These are phyloP conservation scores for Eugnorisma glareosa DNA, from an alignment of 2,888 invertebrate genomes.

Conservation along the genomic window DNA sequence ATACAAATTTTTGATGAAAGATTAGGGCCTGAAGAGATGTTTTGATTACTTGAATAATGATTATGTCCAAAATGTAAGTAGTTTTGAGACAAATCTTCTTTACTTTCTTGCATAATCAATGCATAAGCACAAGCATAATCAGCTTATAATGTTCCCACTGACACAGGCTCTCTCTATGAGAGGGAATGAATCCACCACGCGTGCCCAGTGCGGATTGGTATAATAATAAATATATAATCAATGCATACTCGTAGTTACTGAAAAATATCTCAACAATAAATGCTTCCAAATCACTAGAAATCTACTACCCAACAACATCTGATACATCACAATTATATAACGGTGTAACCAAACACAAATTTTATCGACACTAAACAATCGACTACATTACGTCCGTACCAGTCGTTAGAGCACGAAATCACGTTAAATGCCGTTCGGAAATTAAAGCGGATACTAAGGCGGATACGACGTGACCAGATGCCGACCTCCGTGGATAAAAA, in stretches of 20 bases:
- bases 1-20: neutral
- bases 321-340: neutral
- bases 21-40: neutral
- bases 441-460: slow-evolving; percentile 74
- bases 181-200: too few species aligned
- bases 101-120: neutral
- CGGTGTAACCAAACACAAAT: neutral
- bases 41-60: neutral
- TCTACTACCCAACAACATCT: neutral
- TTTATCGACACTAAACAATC: slow-evolving; percentile 45
- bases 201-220: too few species aligned
- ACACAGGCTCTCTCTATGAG: too few species aligned
- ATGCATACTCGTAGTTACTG: too few species aligned
- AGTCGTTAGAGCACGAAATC: slow-evolving; percentile 74
- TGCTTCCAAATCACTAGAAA: neutral
- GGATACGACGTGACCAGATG: slow-evolving; percentile 72
- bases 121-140: too few species aligned
- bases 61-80: neutral
- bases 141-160: too few species aligned
- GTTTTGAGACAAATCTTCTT: neutral
- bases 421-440: slow-evolving; percentile 75
- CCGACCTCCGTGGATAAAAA: slow-evolving; percentile 61
- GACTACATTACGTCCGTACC: slow-evolving; percentile 50
- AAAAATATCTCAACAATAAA: neutral
- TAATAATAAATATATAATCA: too few species aligned